A percentile compares a stretch with the other conserved stretches of the same genome.
These are phyloP conservation scores for Taphrorychus bicolor DNA, from an alignment of 2,888 invertebrate genomes.

Conservation along the genomic window DNA sequence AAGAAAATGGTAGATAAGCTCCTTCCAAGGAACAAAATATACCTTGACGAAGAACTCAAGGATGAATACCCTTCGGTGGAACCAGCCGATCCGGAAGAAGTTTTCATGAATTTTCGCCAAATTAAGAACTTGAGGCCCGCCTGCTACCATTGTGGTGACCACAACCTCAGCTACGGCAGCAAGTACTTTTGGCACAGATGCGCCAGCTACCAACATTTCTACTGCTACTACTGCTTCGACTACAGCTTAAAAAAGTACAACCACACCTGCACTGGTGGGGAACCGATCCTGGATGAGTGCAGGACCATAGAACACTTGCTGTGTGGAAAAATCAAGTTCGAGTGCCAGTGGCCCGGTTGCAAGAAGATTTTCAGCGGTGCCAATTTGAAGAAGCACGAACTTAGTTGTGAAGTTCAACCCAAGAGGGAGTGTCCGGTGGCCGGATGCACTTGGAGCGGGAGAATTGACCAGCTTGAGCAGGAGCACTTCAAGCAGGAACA, in stretches of 20 bases:
- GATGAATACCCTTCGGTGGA: constrained; percentile 31
- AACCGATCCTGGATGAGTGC: constrained; percentile 36
- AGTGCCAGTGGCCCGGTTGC: constrained; percentile 29
- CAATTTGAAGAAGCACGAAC: constrained; percentile 27
- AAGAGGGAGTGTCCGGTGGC: constrained; percentile 29
- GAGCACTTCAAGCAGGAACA: constrained; percentile 26
- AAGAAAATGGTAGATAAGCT: constrained; percentile 25
- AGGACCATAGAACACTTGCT: constrained; percentile 31
- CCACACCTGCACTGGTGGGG: constrained; percentile 29
- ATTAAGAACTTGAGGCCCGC: constrained; percentile 20
- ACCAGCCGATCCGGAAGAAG: constrained; percentile 5
- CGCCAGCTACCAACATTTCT: constrained; percentile 32
- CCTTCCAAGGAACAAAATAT: constrained; percentile 32
- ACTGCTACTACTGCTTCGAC: constrained; percentile 39
- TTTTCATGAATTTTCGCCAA: constrained; percentile 22
- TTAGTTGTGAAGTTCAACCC: constrained; percentile 28
- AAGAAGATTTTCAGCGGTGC: constrained; percentile 37
- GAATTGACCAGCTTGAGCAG: constrained; percentile 17
- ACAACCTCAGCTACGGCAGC: constrained; percentile 34
- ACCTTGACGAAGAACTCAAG: constrained; percentile 37
- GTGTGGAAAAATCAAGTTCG: constrained; percentile 34
- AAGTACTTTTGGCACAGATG: constrained; percentile 39
- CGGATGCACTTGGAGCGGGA: constrained; percentile 24
- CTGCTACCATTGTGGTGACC: constrained; percentile 36
- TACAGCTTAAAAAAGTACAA: constrained; percentile 33